These are phyloP conservation scores for Lasaia peninsularis DNA, from an alignment of 1,140 invertebrate species.

Conservation along the genomic window DNA sequence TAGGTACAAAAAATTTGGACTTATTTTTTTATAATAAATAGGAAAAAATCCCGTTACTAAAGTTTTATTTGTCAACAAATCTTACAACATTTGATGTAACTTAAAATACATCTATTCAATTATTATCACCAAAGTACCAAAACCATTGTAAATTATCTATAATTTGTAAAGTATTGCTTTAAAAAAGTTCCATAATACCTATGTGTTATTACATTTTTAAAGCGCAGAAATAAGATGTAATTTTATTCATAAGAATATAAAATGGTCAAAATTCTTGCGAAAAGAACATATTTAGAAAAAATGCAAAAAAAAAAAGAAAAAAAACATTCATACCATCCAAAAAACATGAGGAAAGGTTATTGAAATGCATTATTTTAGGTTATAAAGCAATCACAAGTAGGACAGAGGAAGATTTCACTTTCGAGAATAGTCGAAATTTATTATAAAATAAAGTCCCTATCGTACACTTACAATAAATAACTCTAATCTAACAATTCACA, in stretches of 20 bases:
- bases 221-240: constrained; percentile 2
- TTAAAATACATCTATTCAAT: constrained; percentile 13
- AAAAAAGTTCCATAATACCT: constrained; percentile 11
- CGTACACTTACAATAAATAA: constrained; percentile 73
- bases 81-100: constrained; percentile 18
- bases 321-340: constrained; percentile 7
- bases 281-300: constrained; percentile 2
- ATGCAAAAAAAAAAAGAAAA: neutral
- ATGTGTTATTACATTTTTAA: neutral
- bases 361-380: constrained; percentile 55
- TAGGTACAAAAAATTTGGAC: constrained; percentile 1
- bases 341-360: constrained; percentile 25
- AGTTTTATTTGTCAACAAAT: neutral
- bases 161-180: constrained; percentile 15
- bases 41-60: constrained; percentile 2
- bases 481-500: constrained; percentile 70
- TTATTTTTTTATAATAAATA: neutral
- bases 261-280: constrained; percentile 1
- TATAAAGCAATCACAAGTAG: constrained; percentile 59
- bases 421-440: constrained; percentile 31
- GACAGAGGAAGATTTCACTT: constrained; percentile 37
- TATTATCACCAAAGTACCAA: constrained; percentile 17
- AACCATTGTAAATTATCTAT: constrained; percentile 17
- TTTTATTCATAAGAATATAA: constrained; percentile 2
- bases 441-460: constrained; percentile 52